These are phyloP conservation scores for Atrichornis clamosus DNA, from an alignment of 2,113 vertebrate genomes.

Conservation along the genomic window DNA sequence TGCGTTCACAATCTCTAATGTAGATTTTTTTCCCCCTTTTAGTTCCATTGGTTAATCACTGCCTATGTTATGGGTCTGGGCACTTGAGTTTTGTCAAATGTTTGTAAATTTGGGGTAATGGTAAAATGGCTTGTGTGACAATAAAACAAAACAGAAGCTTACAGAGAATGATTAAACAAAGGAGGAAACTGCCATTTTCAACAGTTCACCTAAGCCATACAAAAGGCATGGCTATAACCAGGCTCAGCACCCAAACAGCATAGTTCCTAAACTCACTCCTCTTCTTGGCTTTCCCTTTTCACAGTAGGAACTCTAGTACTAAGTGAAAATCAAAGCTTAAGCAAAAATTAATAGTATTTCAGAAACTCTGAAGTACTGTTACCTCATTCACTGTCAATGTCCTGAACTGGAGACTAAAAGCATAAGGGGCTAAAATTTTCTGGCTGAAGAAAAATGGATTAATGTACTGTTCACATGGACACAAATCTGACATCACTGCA, in stretches of 20 bases:
- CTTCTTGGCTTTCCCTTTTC: not conserved
- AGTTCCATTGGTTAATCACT: not conserved
- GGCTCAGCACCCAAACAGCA: not conserved
- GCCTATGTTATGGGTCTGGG: not conserved
- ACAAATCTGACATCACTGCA: not conserved
- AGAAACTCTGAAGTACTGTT: not conserved
- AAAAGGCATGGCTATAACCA: not conserved
- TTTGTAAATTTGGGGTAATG: not conserved
- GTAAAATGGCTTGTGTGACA: not conserved
- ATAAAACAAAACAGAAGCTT: not conserved
- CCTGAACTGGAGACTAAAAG: not conserved
- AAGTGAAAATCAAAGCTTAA: not conserved
- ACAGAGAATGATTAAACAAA: not conserved
- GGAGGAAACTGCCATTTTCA: not conserved
- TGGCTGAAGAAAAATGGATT: not conserved
- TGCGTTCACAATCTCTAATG: not conserved
- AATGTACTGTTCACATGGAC: not conserved
- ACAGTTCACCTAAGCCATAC: not conserved
- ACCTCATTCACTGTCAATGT: not conserved
- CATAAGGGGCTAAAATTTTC: not conserved
- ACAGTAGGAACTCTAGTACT: not conserved
- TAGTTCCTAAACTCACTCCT: not conserved
- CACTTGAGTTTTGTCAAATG: not conserved
- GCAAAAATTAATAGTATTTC: not conserved
- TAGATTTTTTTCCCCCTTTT: not conserved